These are phyloP conservation scores for Tryphoninae sp. DNA, from an alignment of 2,888 invertebrate genomes.

Conservation along the genomic window DNA sequence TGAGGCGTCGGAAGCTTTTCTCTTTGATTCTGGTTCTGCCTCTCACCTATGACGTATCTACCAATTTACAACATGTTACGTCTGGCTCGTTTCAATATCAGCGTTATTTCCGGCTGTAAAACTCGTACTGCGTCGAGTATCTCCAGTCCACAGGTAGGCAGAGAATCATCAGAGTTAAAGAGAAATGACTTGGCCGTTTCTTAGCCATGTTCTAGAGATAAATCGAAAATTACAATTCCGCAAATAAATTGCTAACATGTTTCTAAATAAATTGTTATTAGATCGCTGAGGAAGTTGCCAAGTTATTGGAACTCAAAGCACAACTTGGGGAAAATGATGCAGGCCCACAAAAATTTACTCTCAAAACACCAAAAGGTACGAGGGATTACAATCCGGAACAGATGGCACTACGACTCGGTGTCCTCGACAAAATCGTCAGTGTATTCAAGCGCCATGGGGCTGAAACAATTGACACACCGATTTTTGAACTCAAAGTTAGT, in stretches of 20 bases:
- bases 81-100: conserved; percentile 72
- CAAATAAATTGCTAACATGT: conserved; percentile 71
- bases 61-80: conserved; percentile 73
- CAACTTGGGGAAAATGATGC: conserved; percentile 85
- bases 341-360: conserved; percentile 89
- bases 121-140: conserved; percentile 72
- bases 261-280: conserved; percentile 79
- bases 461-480: conserved; percentile 98
- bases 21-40: conserved; percentile 78
- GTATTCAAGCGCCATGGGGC: conserved; percentile 99
- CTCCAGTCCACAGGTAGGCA: conserved; percentile 76
- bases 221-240: conserved; percentile 68
- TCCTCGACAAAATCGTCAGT: conserved; percentile 91
- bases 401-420: conserved; percentile 94
- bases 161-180: conserved; percentile 60
- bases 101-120: conserved; percentile 70
- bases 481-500: conserved; percentile 96
- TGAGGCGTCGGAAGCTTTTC: conserved; percentile 75
- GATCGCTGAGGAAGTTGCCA: conserved; percentile 93
- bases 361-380: conserved; percentile 97
- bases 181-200: conserved; percentile 57
- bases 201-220: conserved; percentile 2
- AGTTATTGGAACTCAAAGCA: conserved; percentile 90
- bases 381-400: conserved; percentile 97
- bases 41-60: conserved; percentile 59